Conservation (phyloP, 2,888 invertebrate species). For the Tuta absoluta region DNA sequence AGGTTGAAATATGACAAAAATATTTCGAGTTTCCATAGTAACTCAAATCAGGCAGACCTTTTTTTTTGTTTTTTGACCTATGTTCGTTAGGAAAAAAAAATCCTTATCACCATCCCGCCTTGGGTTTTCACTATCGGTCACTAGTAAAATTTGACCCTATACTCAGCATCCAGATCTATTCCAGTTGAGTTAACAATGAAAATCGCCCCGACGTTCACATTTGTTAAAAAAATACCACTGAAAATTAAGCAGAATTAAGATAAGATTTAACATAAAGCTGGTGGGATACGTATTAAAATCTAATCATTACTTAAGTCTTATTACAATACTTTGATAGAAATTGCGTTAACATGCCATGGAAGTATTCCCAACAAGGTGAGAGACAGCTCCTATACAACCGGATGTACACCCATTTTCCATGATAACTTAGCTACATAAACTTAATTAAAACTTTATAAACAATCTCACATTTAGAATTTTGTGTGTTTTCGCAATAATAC, state of each 20-base stretch:
- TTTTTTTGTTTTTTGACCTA: too few species aligned
- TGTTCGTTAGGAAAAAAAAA: too few species aligned
- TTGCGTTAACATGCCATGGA: not conserved
- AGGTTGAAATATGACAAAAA: too few species aligned
- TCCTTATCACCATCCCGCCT: too few species aligned
- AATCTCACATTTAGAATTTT: slow-evolving; percentile 10
- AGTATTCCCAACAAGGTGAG: not conserved
- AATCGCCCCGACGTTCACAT: not conserved
- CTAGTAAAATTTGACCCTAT: too few species aligned
- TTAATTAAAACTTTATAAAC: not conserved
- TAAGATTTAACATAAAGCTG: not conserved
- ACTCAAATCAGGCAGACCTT: too few species aligned
- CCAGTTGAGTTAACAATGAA: too few species aligned
- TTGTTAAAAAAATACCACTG: not conserved
- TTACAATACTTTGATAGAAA: slow-evolving; percentile 1
- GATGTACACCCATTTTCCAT: not conserved
- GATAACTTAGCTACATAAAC: not conserved
- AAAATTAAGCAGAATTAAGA: not conserved
- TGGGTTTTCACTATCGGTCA: too few species aligned
- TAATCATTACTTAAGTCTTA: not conserved
- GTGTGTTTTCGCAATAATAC: not conserved
- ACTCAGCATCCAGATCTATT: too few species aligned
- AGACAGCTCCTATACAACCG: not conserved
- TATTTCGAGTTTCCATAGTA: too few species aligned
- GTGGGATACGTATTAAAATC: slow-evolving; percentile 5